Conservation (phyloP, 1,140 invertebrate genomes). For the Drosophila tropicalis region DNA sequence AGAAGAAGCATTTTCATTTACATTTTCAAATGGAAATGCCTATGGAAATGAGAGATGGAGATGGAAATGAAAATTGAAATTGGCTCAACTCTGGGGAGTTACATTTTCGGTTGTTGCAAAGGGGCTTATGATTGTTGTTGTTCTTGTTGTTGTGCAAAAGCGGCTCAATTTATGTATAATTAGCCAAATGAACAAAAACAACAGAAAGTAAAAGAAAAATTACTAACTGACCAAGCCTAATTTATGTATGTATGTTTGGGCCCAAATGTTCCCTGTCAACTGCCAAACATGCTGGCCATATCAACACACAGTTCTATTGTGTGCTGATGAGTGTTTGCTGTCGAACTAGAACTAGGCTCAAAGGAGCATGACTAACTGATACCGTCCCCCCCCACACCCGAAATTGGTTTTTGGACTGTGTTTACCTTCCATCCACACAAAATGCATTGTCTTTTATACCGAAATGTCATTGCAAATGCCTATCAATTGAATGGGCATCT, state of each 20-base stretch:
- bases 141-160: no score
- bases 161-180: conserved; percentile 59
- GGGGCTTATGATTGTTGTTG: no score
- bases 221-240: conserved; percentile 2
- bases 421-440: not conserved
- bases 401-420: no score
- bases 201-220: not conserved
- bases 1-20: not conserved
- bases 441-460: not conserved
- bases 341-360: conserved; percentile 14
- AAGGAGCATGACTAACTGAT: not conserved
- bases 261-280: not conserved
- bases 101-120: conserved; percentile 2
- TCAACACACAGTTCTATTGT: not conserved
- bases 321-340: conserved; percentile 12
- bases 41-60: not conserved
- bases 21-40: conserved; percentile 43
- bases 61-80: not conserved
- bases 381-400: no score
- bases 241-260: not conserved
- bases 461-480: not conserved
- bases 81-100: conserved; percentile 27
- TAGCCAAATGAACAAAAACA: conserved; percentile 25
- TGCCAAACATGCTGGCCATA: not conserved
- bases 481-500: not conserved